Conservation (phyloP, 2,113 vertebrate genomes). For the Redunca redunca region DNA sequence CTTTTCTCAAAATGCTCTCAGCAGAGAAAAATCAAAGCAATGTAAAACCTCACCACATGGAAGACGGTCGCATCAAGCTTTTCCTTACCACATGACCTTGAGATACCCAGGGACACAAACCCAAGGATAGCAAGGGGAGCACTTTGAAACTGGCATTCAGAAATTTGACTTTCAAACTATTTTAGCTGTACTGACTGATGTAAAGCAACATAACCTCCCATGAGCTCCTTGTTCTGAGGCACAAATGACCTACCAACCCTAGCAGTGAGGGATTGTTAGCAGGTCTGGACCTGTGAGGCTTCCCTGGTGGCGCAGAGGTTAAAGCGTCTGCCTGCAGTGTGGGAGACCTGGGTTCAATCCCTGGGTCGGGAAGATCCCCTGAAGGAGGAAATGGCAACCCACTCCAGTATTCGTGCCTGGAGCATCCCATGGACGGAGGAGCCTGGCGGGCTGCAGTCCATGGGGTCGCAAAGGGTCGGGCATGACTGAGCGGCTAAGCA, state of each 20-base stretch:
- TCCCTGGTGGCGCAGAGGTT: too few relatives aligned
- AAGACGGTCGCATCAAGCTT: neutral
- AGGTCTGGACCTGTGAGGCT: neutral
- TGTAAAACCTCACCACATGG: neutral
- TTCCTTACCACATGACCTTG: neutral
- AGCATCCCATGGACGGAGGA: neutral
- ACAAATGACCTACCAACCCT: neutral
- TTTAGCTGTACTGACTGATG: neutral
- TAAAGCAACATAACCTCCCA: neutral
- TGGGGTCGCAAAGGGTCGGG: rapidly evolving
- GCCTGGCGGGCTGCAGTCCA: neutral
- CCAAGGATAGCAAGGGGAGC: neutral
- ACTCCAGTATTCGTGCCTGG: neutral
- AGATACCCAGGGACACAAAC: neutral
- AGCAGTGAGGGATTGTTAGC: neutral
- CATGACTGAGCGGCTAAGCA: neutral
- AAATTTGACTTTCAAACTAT: neutral
- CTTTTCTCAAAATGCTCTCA: neutral
- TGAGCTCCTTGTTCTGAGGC: neutral
- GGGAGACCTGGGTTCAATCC: too few relatives aligned
- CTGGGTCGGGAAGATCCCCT: neutral
- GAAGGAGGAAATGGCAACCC: neutral
- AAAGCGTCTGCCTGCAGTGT: too few relatives aligned
- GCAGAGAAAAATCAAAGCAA: neutral
- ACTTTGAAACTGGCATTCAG: neutral